These are phyloP conservation scores for Thelaira solivaga DNA, from an alignment of 2,888 invertebrate genomes.

Conservation along the genomic window DNA sequence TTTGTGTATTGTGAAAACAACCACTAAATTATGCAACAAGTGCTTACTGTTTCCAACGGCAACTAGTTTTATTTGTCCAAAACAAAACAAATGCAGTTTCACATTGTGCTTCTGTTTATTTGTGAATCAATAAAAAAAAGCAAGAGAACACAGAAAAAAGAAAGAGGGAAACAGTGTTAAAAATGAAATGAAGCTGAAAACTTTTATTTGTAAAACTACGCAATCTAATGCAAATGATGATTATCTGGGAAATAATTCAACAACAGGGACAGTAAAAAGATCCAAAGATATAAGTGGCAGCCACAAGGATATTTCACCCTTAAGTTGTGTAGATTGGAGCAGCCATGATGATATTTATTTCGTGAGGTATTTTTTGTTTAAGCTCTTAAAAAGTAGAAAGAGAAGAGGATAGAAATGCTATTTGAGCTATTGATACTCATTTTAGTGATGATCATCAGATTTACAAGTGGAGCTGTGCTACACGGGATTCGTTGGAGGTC, in stretches of 20 bases:
- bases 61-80: constrained; percentile 29
- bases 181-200: constrained; percentile 87
- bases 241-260: constrained; percentile 41
- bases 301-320: constrained; percentile 79
- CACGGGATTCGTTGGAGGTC: constrained; percentile 86
- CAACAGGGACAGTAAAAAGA: constrained; percentile 1
- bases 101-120: no score
- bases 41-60: background rate
- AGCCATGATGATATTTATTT: constrained; percentile 95
- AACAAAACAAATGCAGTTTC: no score
- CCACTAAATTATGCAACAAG: constrained; percentile 2
- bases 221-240: constrained; percentile 77
- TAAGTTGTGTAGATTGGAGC: constrained; percentile 95
- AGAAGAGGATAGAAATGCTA: no score
- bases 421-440: no score
- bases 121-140: background rate
- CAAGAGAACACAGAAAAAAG: no score
- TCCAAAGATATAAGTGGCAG: constrained; percentile 17
- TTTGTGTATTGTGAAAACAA: background rate
- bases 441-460: constrained; percentile 94
- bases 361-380: constrained; percentile 80
- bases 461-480: constrained; percentile 91
- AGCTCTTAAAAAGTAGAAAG: no score
- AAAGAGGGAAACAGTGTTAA: no score
- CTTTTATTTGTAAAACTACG: constrained; percentile 85